Evolutionary conservation across 2,888 invertebrate species (phyloP), one percentile per base, ranked within the genome.

Genomic region (Apamea epomidion): DNA sequence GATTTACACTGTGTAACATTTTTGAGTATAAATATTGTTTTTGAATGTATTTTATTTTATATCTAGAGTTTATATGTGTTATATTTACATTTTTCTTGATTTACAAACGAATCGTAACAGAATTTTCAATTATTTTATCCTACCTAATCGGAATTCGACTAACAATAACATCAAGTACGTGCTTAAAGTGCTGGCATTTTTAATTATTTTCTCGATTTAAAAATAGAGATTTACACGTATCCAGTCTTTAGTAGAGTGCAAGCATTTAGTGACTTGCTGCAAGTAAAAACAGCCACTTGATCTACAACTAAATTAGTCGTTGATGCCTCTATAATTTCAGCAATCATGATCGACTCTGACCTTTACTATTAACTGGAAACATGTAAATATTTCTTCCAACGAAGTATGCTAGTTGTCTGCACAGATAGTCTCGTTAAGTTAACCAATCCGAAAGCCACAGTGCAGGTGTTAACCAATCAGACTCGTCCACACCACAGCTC

Each of bases 11-110:
- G 87, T 90, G 87, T 90, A 91, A 92, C 90, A 92, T 90, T 90
- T 85, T 90, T 72, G 89, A 87, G 89, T 90, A 91, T 92, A 92
- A 90, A 91, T 92, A 90, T 89, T 90, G 89, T 90, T 88, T 89
- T 88, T 80, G 74, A 90, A 88, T 87, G 75, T 86, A 78, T 72
- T 89, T 69, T 81, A 51, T 69, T 54, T 62, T 86, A 87, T 88
- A 88, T 82, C 87, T 92, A 92, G 78, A 78, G 88, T 90, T 89
- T 84, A 90, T 80, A 88, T 76, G 88, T 84, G 87, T 87, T 85
- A 87, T 92, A 91, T 92, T 86, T 92, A 92, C 93, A 92, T 77
- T 89, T 73, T 88, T 87, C 32, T 37, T 90, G 83, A 84, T 86
- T 90, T 91, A 92, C 90, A 92, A 88, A 89, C 81, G 78, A 90